Evolutionary conservation across 1,140 invertebrate species (phyloP).

Genomic region (Ooceraea biroi): DNA sequence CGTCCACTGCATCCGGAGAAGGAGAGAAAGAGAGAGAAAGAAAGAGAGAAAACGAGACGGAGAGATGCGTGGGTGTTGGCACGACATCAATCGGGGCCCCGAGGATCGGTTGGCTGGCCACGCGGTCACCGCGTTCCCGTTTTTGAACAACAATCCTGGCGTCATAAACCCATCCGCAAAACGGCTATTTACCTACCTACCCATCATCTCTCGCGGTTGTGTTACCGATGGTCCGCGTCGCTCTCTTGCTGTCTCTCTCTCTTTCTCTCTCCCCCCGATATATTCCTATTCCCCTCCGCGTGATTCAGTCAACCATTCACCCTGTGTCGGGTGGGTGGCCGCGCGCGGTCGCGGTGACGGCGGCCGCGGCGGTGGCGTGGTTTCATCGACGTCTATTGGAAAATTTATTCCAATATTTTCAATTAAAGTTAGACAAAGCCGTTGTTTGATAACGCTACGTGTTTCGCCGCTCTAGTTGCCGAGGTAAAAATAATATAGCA

Average conservation of each 20-base stretch:
- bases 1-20: background rate
- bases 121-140: slow-evolving; percentile 27
- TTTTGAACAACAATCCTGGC: slow-evolving; percentile 68
- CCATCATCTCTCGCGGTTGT: slow-evolving; percentile 52
- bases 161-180: slow-evolving; percentile 66
- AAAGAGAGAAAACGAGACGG: too few relatives aligned
- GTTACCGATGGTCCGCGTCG: slow-evolving; percentile 23
- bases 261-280: slow-evolving; percentile 7
- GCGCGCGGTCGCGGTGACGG: background rate
- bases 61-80: background rate
- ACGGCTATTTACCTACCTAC: slow-evolving; percentile 71
- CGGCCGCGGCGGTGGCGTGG: slow-evolving; percentile 57
- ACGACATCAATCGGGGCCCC: slow-evolving; percentile 51
- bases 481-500: slow-evolving; percentile 82
- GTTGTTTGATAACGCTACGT: slow-evolving; percentile 78
- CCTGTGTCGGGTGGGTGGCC: slow-evolving; percentile 49
- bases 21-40: background rate
- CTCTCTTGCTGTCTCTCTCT: slow-evolving; percentile 4
- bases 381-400: slow-evolving; percentile 81
- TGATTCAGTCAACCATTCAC: slow-evolving; percentile 56
- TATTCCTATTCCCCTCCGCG: slow-evolving; percentile 46
- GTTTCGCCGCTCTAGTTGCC: slow-evolving; percentile 79
- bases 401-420: slow-evolving; percentile 87
- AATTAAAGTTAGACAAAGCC: slow-evolving; percentile 86
- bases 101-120: slow-evolving; percentile 65